These are phyloP conservation scores for Conus canariensis DNA, from an alignment of 2,888 invertebrate species.

Conservation along the genomic window DNA sequence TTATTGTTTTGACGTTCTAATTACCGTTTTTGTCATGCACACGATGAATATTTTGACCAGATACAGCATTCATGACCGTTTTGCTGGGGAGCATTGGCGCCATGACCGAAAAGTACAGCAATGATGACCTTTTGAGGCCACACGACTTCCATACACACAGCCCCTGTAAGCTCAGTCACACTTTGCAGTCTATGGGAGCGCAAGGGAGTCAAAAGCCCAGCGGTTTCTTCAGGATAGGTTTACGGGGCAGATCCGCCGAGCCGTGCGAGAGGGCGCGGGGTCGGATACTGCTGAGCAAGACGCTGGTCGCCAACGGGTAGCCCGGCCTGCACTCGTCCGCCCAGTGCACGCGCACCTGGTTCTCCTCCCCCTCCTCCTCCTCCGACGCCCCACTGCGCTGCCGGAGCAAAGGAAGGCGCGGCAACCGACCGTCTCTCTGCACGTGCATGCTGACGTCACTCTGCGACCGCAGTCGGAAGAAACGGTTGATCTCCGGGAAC, in stretches of 20 bases:
- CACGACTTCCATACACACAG: too few relatives aligned
- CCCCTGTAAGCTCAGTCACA: too few relatives aligned
- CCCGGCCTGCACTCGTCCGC: slow-evolving; percentile 49
- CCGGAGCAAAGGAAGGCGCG: neutral
- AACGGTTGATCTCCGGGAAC: neutral
- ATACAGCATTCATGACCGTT: too few relatives aligned
- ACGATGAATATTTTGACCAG: too few relatives aligned
- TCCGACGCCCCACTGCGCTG: neutral
- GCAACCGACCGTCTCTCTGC: slow-evolving; percentile 14
- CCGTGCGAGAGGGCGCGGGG: slow-evolving; percentile 50
- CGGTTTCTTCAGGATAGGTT: slow-evolving; percentile 47
- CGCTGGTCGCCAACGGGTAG: slow-evolving; percentile 46
- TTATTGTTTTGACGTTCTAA: too few relatives aligned
- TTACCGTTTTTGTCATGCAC: too few relatives aligned
- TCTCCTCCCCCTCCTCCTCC: slow-evolving; percentile 39
- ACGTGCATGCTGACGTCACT: slow-evolving; percentile 39
- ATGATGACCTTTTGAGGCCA: too few relatives aligned
- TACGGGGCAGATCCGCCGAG: slow-evolving; percentile 44
- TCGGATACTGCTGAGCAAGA: slow-evolving; percentile 41
- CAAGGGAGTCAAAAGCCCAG: neutral
- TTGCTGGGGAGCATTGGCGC: too few relatives aligned
- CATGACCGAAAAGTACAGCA: too few relatives aligned
- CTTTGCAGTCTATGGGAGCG: neutral
- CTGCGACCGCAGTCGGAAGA: slow-evolving; percentile 19
- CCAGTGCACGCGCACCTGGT: slow-evolving; percentile 45